Conservation (phyloP, 2,888 invertebrate species). For the Brachynemurus nebulosus region DNA sequence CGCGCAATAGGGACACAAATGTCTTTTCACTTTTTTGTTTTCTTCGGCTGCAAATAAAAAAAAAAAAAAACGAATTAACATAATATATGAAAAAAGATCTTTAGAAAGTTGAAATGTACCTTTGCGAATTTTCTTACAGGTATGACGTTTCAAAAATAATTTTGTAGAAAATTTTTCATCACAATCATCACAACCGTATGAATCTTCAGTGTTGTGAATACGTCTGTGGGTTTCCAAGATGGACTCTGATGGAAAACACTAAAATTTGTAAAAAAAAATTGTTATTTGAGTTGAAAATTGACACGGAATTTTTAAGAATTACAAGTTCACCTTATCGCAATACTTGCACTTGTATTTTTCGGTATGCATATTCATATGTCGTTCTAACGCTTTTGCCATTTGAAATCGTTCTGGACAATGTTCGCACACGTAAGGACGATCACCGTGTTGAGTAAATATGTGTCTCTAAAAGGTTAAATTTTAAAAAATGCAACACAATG, state of each 20-base stretch:
- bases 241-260: conserved; percentile 6
- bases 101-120: no score
- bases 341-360: conserved; percentile 9
- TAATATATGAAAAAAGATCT: no score
- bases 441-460: conserved; percentile 7
- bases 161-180: conserved; percentile 9
- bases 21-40: conserved; percentile 5
- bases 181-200: conserved; percentile 9
- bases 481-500: no score
- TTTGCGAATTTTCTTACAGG: conserved; percentile 8
- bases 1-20: conserved; percentile 10
- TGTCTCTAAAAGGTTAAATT: conserved; percentile 8
- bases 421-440: conserved; percentile 6
- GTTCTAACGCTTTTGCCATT: conserved; percentile 5
- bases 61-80: no score
- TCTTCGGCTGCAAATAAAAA: conserved; percentile 10
- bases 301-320: no score
- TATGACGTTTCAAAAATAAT: conserved; percentile 9
- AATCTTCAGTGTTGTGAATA: conserved; percentile 7
- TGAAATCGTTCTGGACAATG: conserved; percentile 8
- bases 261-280: no score
- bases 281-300: no score
- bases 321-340: conserved; percentile 9
- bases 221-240: conserved; percentile 5
- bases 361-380: conserved; percentile 10